Evolutionary conservation across 2,888 invertebrate genomes (phyloP).

Genomic region (Syrphus vitripennis): DNA sequence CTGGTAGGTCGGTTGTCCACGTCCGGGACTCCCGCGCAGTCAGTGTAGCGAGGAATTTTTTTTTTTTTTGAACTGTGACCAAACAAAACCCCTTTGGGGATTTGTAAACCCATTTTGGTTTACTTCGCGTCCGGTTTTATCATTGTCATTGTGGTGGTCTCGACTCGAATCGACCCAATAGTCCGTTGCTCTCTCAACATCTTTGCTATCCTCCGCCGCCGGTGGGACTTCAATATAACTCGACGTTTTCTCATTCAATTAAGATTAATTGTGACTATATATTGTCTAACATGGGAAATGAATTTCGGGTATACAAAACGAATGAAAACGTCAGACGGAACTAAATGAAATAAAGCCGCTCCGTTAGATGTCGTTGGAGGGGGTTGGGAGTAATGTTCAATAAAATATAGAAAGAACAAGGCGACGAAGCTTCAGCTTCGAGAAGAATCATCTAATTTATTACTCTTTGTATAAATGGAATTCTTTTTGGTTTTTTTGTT

Average conservation of each 20-base stretch:
- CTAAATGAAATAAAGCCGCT: not conserved
- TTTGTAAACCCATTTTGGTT: slow-evolving; percentile 45
- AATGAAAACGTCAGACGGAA: slow-evolving; percentile 7
- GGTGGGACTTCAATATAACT: not conserved
- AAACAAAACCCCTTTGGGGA: slow-evolving; percentile 30
- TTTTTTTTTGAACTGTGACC: slow-evolving; percentile 39
- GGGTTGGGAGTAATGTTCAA: not conserved
- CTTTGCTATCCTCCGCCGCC: not conserved
- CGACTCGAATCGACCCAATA: not conserved
- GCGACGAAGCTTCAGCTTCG: slow-evolving; percentile 45
- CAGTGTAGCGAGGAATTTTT: slow-evolving; percentile 34
- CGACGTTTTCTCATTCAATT: slow-evolving; percentile 57
- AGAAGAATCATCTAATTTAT: slow-evolving; percentile 58
- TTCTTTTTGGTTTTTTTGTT: slow-evolving; percentile 34
- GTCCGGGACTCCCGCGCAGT: not conserved
- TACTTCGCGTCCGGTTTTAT: slow-evolving; percentile 42
- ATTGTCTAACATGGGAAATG: slow-evolving; percentile 68
- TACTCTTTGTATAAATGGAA: slow-evolving; percentile 52
- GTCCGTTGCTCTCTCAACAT: not conserved
- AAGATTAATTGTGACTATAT: slow-evolving; percentile 70
- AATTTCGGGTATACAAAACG: slow-evolving; percentile 57
- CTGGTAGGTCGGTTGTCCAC: no score
- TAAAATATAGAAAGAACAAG: not conserved
- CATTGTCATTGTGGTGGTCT: slow-evolving; percentile 49
- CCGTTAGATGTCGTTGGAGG: not conserved